These are phyloP conservation scores for Eulithis prunata DNA, from an alignment of 2,888 invertebrate genomes.

Conservation along the genomic window DNA sequence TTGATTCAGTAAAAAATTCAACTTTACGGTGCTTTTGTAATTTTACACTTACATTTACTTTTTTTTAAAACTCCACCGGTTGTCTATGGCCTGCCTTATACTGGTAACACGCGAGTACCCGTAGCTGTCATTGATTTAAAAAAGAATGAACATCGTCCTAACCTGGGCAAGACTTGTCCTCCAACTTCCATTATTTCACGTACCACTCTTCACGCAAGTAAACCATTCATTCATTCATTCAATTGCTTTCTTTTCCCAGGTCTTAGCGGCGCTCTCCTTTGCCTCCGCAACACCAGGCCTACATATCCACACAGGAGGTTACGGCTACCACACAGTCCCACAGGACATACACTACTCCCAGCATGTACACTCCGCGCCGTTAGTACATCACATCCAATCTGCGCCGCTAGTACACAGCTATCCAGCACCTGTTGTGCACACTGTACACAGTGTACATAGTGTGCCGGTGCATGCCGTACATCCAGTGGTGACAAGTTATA, in stretches of 20 bases:
- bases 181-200: no score
- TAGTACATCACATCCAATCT: constrained; percentile 53
- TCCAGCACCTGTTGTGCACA: constrained; percentile 42
- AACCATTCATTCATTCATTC: no score
- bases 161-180: no score
- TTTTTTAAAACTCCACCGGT: no score
- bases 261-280: constrained; percentile 26
- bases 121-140: no score
- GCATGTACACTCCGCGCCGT: constrained; percentile 32
- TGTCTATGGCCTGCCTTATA: no score
- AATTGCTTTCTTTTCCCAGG: constrained; percentile 27
- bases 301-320: constrained; percentile 38
- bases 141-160: no score
- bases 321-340: constrained; percentile 38
- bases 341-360: constrained; percentile 24
- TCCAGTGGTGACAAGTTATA: constrained; percentile 50
- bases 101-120: no score
- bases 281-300: constrained; percentile 31
- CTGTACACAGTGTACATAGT: constrained; percentile 30
- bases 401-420: constrained; percentile 45
- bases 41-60: no score
- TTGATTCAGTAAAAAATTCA: no score
- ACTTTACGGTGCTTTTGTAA: no score
- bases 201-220: no score
- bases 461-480: constrained; percentile 37